phyloP scores from a whole-genome alignment of 2,113 vertebrate genomes.

The Hippocampus mohnikei region DNA sequence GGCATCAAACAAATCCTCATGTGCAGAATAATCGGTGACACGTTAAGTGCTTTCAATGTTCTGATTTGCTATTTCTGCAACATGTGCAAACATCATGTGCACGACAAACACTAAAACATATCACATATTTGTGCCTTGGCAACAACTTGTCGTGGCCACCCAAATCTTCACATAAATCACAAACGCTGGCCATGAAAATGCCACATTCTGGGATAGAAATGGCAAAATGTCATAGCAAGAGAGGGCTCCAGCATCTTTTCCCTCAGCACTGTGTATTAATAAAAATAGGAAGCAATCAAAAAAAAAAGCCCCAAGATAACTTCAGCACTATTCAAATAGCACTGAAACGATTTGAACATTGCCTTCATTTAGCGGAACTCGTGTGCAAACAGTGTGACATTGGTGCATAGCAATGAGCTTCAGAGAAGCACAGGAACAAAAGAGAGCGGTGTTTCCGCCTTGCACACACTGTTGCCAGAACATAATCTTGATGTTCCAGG shows the following conservation, averaged over 20 bases:
- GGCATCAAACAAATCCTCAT: no score
- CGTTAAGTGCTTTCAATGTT: background rate
- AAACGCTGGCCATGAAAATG: background rate
- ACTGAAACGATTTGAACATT: background rate
- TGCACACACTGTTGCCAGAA: background rate
- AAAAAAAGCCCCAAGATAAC: background rate
- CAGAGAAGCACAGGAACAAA: background rate
- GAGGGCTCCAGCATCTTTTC: background rate
- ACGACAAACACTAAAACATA: background rate
- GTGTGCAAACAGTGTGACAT: background rate
- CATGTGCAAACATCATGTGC: background rate
- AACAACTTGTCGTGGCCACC: background rate
- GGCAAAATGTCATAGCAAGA: background rate
- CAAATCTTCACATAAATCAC: background rate
- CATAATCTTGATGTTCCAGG: slow-evolving; percentile 3
- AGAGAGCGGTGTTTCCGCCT: background rate
- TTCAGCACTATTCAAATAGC: background rate
- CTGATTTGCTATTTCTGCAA: background rate
- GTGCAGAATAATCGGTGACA: background rate
- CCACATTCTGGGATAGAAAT: background rate
- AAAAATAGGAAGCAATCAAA: background rate
- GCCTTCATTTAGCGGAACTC: background rate
- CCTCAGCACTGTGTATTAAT: background rate
- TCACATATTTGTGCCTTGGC: background rate
- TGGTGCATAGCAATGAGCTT: background rate